phyloP scores from a whole-genome alignment of 2,113 vertebrate genomes.

The Antechinus stuartii region DNA sequence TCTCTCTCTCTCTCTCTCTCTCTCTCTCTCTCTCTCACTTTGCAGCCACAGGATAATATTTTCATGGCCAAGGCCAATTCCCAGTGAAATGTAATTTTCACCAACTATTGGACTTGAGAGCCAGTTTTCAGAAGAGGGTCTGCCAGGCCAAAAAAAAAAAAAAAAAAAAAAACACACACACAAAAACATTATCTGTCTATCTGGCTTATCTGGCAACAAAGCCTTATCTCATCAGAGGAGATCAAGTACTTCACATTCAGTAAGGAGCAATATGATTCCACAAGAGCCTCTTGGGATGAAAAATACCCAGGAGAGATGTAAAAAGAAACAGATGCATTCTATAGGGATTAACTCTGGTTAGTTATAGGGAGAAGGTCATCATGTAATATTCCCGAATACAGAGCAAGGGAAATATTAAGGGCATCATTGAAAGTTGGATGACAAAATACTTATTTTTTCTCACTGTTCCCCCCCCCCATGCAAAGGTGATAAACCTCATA shows the following conservation, averaged over 20 bases:
- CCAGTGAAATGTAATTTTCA: constrained; percentile 69
- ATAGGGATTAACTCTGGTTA: background rate
- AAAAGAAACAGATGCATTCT: constrained; percentile 40
- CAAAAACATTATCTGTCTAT: background rate
- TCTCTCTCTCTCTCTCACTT: constrained; percentile 26
- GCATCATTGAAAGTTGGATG: background rate
- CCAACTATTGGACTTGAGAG: background rate
- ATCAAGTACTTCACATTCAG: background rate
- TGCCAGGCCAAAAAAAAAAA: background rate
- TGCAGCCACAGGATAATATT: constrained; percentile 26
- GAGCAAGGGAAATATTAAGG: background rate
- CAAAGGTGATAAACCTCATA: constrained; percentile 20
- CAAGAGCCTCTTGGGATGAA: background rate
- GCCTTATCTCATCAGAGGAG: constrained; percentile 1
- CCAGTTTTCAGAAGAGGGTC: background rate
- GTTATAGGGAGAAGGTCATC: background rate
- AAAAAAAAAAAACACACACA: too few species aligned
- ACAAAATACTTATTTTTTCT: background rate
- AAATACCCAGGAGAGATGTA: background rate
- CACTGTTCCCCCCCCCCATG: background rate
- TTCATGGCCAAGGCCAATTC: constrained; percentile 53
- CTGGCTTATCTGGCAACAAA: constrained; percentile 2
- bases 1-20: too few species aligned
- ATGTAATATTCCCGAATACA: background rate
- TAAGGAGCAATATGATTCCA: constrained; percentile 12